Evolutionary conservation across 2,113 vertebrate genomes (phyloP).

Genomic region (Rafetus swinhoei): DNA sequence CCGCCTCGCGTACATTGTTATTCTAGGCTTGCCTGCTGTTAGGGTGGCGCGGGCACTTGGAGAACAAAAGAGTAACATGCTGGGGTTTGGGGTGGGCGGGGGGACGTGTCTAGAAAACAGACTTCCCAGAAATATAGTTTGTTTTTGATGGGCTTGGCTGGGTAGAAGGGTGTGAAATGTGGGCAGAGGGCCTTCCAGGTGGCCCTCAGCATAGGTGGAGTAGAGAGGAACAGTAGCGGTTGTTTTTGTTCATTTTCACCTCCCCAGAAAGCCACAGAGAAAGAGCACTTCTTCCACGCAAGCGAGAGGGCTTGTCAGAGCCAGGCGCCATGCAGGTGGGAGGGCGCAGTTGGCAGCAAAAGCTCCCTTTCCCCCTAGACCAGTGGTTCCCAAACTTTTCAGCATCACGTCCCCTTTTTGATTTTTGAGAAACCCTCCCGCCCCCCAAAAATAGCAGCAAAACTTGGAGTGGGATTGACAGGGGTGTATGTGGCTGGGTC

Average conservation of each 20-base stretch:
- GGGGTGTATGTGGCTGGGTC: too few relatives aligned
- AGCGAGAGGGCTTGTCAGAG: neutral
- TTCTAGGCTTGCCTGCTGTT: neutral
- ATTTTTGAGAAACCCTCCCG: too few relatives aligned
- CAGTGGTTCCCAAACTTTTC: too few relatives aligned
- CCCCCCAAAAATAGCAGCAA: too few relatives aligned
- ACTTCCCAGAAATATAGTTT: neutral
- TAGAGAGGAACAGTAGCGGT: neutral
- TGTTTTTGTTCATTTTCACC: constrained; percentile 50
- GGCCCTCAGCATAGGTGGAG: constrained; percentile 5
- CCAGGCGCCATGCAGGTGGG: neutral
- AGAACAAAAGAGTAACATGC: neutral
- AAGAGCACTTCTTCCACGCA: constrained; percentile 1
- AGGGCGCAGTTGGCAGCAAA: neutral
- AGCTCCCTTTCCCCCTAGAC: rapidly evolving
- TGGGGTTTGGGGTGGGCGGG: constrained; percentile 21
- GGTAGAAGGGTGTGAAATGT: constrained; percentile 16
- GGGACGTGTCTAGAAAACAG: constrained; percentile 36
- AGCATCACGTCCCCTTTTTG: too few relatives aligned
- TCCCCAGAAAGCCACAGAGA: constrained; percentile 55
- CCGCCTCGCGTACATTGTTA: neutral
- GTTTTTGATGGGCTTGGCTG: neutral
- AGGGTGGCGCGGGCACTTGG: neutral
- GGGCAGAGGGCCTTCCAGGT: constrained; percentile 16
- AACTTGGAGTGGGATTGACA: too few relatives aligned